A percentile compares a stretch with the other conserved stretches of the same genome.
Conservation (phyloP, 2,113 vertebrate genomes). For the Arizona elegans region DNA sequence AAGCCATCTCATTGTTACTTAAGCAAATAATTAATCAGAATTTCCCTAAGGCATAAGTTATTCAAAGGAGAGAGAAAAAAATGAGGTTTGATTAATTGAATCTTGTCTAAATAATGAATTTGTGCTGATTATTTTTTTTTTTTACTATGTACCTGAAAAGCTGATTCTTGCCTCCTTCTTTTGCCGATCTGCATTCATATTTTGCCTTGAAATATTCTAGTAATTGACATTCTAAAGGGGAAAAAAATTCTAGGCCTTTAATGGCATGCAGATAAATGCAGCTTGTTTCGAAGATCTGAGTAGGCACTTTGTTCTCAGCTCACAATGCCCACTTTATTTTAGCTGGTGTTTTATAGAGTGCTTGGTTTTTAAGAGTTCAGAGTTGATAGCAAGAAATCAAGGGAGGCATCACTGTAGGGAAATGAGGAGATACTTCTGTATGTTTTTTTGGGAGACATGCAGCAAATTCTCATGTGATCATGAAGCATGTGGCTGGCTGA, state of each 20-base stretch:
- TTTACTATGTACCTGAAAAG: background rate
- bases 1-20: background rate
- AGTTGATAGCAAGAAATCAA: background rate
- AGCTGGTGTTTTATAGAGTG: background rate
- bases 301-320: conserved; percentile 10
- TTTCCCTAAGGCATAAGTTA: background rate
- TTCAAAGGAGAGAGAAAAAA: background rate
- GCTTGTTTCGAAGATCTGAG: conserved; percentile 1
- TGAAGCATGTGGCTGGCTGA: background rate
- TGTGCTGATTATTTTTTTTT: background rate
- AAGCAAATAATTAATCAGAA: background rate
- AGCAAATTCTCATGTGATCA: background rate
- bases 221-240: background rate
- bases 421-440: background rate
- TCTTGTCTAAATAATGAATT: background rate
- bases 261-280: background rate
- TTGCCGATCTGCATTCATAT: background rate
- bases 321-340: conserved; percentile 15
- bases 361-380: background rate
- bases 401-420: background rate
- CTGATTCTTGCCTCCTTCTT: background rate
- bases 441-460: background rate
- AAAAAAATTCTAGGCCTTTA: background rate
- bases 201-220: background rate
- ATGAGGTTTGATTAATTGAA: background rate